phyloP scores from a whole-genome alignment of 2,797 vertebrate genomes.

The Borostomias antarcticus region DNA sequence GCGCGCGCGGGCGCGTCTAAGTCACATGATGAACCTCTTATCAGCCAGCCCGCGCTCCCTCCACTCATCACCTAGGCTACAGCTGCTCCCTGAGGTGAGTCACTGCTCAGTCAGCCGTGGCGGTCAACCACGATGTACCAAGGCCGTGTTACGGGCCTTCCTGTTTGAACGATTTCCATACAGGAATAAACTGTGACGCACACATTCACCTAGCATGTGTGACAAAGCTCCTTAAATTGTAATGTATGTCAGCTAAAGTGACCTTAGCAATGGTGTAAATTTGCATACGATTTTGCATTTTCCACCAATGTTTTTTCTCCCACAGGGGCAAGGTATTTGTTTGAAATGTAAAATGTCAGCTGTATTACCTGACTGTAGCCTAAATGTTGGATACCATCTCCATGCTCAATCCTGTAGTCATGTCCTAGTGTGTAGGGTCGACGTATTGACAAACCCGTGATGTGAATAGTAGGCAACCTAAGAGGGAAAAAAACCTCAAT shows the following conservation, averaged over 20 bases:
- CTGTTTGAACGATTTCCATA: conserved; percentile 39
- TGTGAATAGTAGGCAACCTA: conserved; percentile 23
- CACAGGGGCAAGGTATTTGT: conserved; percentile 20
- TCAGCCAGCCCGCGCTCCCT: conserved; percentile 34
- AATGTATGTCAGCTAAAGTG: conserved; percentile 59
- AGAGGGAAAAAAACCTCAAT: too few relatives aligned
- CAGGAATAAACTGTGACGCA: conserved; percentile 40
- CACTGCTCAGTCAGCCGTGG: conserved; percentile 29
- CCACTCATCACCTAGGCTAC: conserved; percentile 27
- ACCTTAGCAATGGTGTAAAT: conserved; percentile 54
- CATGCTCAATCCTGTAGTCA: conserved; percentile 33
- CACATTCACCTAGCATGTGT: conserved; percentile 32
- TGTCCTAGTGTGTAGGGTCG: conserved; percentile 4
- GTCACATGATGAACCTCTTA: conserved; percentile 23
- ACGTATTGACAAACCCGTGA: conserved; percentile 18
- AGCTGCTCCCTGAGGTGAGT: conserved; percentile 32
- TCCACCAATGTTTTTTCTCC: conserved; percentile 38
- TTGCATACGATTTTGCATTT: conserved; percentile 13
- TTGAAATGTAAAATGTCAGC: conserved; percentile 45
- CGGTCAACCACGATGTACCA: conserved; percentile 25
- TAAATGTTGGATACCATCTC: conserved; percentile 43
- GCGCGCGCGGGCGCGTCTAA: not conserved
- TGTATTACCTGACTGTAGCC: conserved; percentile 17
- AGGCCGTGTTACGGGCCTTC: conserved; percentile 39
- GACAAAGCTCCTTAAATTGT: conserved; percentile 29